Conservation (phyloP, 2,888 invertebrate species). For the Thymelicus sylvestris region DNA sequence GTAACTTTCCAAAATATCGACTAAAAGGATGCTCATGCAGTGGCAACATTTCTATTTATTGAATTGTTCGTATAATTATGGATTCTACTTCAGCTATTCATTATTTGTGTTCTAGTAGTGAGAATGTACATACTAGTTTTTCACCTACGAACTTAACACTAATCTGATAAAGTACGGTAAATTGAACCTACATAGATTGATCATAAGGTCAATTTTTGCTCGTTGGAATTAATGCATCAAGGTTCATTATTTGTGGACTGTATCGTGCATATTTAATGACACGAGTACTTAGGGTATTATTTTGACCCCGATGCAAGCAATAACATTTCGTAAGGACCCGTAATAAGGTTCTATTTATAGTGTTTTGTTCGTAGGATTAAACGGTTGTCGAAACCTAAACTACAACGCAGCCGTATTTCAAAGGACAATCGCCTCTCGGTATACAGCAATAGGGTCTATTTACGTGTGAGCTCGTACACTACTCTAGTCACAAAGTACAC, state of each 20-base stretch:
- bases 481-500: background rate
- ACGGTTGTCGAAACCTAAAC: background rate
- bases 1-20: too few relatives aligned
- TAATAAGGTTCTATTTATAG: background rate
- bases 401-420: background rate
- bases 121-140: background rate
- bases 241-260: too few relatives aligned
- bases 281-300: background rate
- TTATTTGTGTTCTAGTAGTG: background rate
- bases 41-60: too few relatives aligned
- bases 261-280: background rate
- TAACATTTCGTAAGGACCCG: too few relatives aligned
- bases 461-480: background rate
- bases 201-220: too few relatives aligned
- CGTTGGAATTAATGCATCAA: too few relatives aligned
- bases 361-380: slow-evolving; percentile 5
- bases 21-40: too few relatives aligned
- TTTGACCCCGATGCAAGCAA: too few relatives aligned
- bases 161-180: too few relatives aligned
- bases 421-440: background rate
- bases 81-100: background rate
- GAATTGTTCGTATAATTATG: too few relatives aligned
- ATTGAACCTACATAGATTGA: too few relatives aligned
- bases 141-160: too few relatives aligned
- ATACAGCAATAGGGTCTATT: background rate